Evolutionary conservation across 2,797 vertebrate species (phyloP), one percentile per base, ranked within the genome.

Genomic region (Sebastes miniatus): DNA sequence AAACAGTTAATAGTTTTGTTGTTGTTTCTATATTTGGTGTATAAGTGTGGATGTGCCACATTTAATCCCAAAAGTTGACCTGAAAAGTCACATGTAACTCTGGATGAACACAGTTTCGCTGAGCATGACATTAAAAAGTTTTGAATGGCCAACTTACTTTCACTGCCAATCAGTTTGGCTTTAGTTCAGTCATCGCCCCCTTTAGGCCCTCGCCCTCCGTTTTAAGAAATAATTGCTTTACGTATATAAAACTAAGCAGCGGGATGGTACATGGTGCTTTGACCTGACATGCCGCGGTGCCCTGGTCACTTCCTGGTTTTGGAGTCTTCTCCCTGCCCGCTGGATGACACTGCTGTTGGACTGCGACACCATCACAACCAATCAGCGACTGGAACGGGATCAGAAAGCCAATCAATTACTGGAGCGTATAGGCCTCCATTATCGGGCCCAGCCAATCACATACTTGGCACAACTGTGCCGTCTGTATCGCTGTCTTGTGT

Each of bases 341-440:
- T 91, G 86, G 90, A 91, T 67, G 84, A 91, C 80, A 82, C 82
- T 7, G 8, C 82, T 54, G 73, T 88, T 91, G 89, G 90, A 87
- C 69, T 24, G 67, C n/a, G 59, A 80, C 84, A 50, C 75, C 75
- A 85, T 90, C 87, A 31, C 78, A 90, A 64, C 87, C 87, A 92
- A 92, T 93, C 89, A 92, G 88, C 25, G 5, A 74, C 87, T 92
- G 91, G 90, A 91, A 71, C 31, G 3, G 72, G 76, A 91, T 92
- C 89, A 92, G 79, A 90, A 77, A 83, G 61, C 82, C 82, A 90
- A 90, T 92, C 90, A 90, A 72, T 86, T 62, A 84, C 79, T 88
- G 87, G 86, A 88, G 79, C 66, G 6, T 77, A 84, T 71, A 69
- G 75, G 32, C 65, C 72, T n/a, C 73, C 18, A 58, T 82, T 86